Percentiles rank a stretch among this genome's conserved stretches.
phyloP scores from a whole-genome alignment of 2,797 vertebrate genomes.

The Cyclura pinguis region DNA sequence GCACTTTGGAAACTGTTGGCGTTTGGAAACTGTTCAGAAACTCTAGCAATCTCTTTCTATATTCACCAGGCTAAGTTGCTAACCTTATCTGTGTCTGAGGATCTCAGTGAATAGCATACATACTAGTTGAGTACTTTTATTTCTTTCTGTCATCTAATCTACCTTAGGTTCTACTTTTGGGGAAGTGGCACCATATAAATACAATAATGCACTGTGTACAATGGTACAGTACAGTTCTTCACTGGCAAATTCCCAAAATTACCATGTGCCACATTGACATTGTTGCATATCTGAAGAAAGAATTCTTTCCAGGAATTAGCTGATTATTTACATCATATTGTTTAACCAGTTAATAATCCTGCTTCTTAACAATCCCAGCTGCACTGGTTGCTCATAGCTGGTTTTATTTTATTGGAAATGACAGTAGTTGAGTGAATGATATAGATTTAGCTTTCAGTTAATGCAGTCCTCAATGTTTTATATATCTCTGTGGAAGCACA shows the following conservation, averaged over 20 bases:
- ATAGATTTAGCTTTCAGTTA: not conserved
- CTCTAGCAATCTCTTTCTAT: not conserved
- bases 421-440: not conserved
- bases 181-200: no score
- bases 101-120: not conserved
- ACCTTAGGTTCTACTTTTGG: no score
- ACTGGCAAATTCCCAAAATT: not conserved
- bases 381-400: not conserved
- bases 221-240: not conserved
- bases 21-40: not conserved
- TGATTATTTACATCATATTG: not conserved
- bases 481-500: not conserved
- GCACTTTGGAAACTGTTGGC: no score
- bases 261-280: not conserved
- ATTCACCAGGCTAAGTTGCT: not conserved
- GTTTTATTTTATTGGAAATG: conserved; percentile 6
- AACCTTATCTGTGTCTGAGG: not conserved
- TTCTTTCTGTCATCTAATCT: no score
- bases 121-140: no score
- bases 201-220: no score
- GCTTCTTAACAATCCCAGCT: not conserved
- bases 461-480: not conserved
- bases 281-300: not conserved
- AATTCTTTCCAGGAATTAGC: not conserved
- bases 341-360: conserved; percentile 9